Percentiles rank a stretch among this genome's conserved stretches.
These are phyloP conservation scores for Bombus vancouverensis DNA, from an alignment of 1,140 invertebrate genomes.

Conservation along the genomic window DNA sequence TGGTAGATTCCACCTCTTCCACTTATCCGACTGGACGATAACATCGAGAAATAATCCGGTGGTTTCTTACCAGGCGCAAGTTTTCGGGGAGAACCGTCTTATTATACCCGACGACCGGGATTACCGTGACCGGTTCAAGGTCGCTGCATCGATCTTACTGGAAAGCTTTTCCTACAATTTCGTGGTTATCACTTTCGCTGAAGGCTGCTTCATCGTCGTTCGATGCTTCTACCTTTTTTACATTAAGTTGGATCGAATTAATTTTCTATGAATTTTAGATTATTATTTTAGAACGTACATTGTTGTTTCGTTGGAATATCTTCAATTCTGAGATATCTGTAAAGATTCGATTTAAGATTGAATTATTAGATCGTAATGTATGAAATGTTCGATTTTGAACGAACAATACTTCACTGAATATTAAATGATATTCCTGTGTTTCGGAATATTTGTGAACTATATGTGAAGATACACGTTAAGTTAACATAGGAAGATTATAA, in stretches of 20 bases:
- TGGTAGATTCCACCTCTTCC: not conserved
- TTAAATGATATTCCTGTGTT: not conserved
- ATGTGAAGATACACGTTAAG: not conserved
- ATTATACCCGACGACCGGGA: constrained; percentile 8
- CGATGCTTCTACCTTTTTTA: not conserved
- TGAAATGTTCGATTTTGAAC: too few relatives aligned
- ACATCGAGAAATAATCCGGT: constrained; percentile 39
- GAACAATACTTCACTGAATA: not conserved
- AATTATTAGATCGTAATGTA: too few relatives aligned
- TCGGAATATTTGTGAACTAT: not conserved
- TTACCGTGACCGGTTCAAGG: constrained; percentile 37
- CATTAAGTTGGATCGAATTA: accelerated
- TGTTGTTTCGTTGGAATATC: too few relatives aligned
- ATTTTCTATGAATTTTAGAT: not conserved
- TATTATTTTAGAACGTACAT: too few relatives aligned
- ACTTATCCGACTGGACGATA: constrained; percentile 33
- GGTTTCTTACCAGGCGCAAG: constrained; percentile 1
- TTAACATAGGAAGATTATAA: too few relatives aligned
- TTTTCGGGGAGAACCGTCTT: constrained; percentile 8
- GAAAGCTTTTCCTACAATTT: constrained; percentile 12
- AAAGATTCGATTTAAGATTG: too few relatives aligned
- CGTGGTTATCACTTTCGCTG: constrained; percentile 17
- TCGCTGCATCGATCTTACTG: constrained; percentile 6
- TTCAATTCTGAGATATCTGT: too few relatives aligned
- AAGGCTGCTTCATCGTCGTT: not conserved